phyloP scores from a whole-genome alignment of 2,888 invertebrate genomes.

The Lepeophtheirus nordmannii region DNA sequence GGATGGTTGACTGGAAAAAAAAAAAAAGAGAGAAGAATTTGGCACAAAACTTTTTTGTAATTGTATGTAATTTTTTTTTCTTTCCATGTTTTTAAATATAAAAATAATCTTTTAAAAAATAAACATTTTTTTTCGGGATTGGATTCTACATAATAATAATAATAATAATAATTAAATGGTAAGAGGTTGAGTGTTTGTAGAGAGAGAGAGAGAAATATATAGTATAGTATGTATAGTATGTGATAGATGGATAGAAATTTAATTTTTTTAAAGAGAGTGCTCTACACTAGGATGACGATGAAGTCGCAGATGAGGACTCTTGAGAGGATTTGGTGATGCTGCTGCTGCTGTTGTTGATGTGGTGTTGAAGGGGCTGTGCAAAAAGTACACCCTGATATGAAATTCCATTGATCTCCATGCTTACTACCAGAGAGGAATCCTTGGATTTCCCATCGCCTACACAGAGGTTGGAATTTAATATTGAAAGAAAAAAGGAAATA shows the following conservation, averaged over 20 bases:
- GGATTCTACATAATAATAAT: too few relatives aligned
- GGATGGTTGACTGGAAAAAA: too few relatives aligned
- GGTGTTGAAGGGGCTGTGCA: constrained; percentile 37
- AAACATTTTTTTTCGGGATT: too few relatives aligned
- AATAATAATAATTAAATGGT: too few relatives aligned
- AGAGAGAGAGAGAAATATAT: too few relatives aligned
- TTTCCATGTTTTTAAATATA: too few relatives aligned
- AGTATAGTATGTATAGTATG: background rate
- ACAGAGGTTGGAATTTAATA: constrained; percentile 31
- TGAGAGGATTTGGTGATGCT: background rate
- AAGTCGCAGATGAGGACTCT: background rate
- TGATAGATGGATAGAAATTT: background rate
- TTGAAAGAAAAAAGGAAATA: background rate
- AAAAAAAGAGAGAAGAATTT: too few relatives aligned
- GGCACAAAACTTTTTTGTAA: too few relatives aligned
- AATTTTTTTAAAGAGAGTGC: background rate
- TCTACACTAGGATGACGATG: background rate
- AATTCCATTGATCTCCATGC: constrained; percentile 88
- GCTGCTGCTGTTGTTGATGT: too few relatives aligned
- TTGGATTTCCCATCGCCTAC: constrained; percentile 49
- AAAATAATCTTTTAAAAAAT: too few relatives aligned
- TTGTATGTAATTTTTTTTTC: too few relatives aligned
- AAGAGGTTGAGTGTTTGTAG: background rate
- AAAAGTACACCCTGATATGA: constrained; percentile 89
- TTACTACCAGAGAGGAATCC: constrained; percentile 58